phyloP scores from a whole-genome alignment of 2,797 vertebrate species.

The Coilia nasus region DNA sequence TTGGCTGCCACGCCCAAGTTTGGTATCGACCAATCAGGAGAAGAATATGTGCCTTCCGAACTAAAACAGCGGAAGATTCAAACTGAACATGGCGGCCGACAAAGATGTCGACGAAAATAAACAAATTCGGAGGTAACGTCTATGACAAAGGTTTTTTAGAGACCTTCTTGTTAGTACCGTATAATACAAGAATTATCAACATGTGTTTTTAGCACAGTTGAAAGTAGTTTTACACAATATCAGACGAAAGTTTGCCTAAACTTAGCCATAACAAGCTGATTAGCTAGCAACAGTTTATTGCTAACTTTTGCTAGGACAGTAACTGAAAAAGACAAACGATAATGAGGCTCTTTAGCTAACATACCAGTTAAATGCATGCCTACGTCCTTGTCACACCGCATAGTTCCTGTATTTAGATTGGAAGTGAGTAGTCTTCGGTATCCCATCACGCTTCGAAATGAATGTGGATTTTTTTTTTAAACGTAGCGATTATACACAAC shows the following conservation, averaged over 20 bases:
- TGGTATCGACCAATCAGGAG: slow-evolving; percentile 3
- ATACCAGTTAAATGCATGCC: background rate
- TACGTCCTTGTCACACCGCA: background rate
- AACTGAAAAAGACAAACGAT: slow-evolving; percentile 12
- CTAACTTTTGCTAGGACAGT: background rate
- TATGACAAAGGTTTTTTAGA: fast-evolving
- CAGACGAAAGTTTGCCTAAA: background rate
- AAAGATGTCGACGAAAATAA: slow-evolving; percentile 70
- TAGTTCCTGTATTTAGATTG: background rate
- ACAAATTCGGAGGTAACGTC: slow-evolving; percentile 69
- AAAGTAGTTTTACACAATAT: background rate
- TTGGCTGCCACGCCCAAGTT: background rate
- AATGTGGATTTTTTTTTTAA: no score
- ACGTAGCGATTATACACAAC: no score
- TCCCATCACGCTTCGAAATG: no score
- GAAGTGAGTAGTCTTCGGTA: background rate
- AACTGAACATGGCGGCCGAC: slow-evolving; percentile 76
- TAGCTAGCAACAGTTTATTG: background rate
- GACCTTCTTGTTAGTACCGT: background rate
- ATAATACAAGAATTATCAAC: background rate
- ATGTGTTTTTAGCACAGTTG: background rate
- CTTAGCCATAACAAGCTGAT: background rate
- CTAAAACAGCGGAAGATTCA: slow-evolving; percentile 72
- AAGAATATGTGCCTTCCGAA: background rate
- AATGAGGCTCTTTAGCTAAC: background rate